Percentiles rank a stretch among this genome's conserved stretches.
phyloP scores from a whole-genome alignment of 1,140 invertebrate genomes.

The Eriosoma lanigerum region DNA sequence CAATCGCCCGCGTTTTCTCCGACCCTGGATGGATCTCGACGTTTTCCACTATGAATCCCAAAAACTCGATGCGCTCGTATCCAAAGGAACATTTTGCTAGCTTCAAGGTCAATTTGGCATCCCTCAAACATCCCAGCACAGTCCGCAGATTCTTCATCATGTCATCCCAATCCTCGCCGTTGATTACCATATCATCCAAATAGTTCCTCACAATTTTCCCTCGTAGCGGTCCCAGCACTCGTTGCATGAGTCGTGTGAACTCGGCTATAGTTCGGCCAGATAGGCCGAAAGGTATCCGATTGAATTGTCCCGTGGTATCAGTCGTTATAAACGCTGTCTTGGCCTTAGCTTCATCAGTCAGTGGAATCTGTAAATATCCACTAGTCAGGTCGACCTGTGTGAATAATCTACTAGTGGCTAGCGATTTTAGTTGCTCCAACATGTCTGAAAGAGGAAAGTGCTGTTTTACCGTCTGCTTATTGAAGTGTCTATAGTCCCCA shows the following conservation, averaged over 20 bases:
- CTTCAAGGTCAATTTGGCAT: background rate
- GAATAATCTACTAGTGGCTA: slow-evolving; percentile 52
- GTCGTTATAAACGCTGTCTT: slow-evolving; percentile 53
- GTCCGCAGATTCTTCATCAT: background rate
- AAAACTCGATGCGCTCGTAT: background rate
- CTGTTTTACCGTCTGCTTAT: slow-evolving; percentile 52
- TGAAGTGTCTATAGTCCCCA: no score
- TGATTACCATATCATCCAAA: background rate
- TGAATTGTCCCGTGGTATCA: slow-evolving; percentile 49
- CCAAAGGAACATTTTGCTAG: background rate
- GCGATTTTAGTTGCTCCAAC: slow-evolving; percentile 53
- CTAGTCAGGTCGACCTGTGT: slow-evolving; percentile 50
- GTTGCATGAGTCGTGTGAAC: slow-evolving; percentile 56
- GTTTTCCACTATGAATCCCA: background rate
- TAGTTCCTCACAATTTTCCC: background rate
- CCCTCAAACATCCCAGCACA: background rate
- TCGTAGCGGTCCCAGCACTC: slow-evolving; percentile 53
- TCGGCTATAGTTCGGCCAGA: slow-evolving; percentile 5
- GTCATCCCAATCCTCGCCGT: background rate
- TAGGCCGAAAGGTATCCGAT: slow-evolving; percentile 51
- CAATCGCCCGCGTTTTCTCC: background rate
- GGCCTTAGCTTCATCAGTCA: slow-evolving; percentile 17
- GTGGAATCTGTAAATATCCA: slow-evolving; percentile 53
- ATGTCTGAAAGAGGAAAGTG: slow-evolving; percentile 54
- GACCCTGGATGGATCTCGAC: background rate